These are phyloP conservation scores for Limnothrissa miodon DNA, from an alignment of 2,113 vertebrate species.

Conservation along the genomic window DNA sequence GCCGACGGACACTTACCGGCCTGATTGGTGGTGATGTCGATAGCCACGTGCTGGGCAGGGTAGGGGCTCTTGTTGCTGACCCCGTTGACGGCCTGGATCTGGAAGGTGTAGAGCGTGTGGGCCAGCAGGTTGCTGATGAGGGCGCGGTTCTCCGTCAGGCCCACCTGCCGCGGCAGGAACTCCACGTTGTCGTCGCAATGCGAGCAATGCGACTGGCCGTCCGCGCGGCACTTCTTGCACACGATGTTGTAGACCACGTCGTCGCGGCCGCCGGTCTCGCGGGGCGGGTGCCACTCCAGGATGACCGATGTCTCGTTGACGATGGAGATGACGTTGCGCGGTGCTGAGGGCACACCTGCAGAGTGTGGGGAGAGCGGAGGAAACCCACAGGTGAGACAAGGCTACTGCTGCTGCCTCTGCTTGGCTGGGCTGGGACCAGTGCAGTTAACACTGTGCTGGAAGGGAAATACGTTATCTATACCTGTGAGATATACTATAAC, in stretches of 20 bases:
- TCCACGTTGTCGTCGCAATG: constrained; percentile 97
- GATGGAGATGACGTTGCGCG: constrained; percentile 93
- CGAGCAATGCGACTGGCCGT: constrained; percentile 83
- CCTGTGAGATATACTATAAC: too few species aligned
- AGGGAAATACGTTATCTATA: too few species aligned
- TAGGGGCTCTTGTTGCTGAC: constrained; percentile 96
- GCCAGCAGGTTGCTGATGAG: constrained; percentile 96
- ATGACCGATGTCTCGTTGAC: constrained; percentile 97
- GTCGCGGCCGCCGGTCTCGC: constrained; percentile 86
- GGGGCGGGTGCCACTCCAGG: constrained; percentile 92
- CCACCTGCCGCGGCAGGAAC: constrained; percentile 90
- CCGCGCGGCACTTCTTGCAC: constrained; percentile 90
- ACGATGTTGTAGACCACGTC: constrained; percentile 97
- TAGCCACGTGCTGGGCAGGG: constrained; percentile 88
- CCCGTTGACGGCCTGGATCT: constrained; percentile 94
- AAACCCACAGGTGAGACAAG: background rate
- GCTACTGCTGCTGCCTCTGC: background rate
- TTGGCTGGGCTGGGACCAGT: too few species aligned
- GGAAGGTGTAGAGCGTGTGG: constrained; percentile 93
- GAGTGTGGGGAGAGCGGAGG: background rate
- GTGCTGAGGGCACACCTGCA: constrained; percentile 90
- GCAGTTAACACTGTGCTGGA: too few species aligned
- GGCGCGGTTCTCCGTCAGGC: constrained; percentile 86
- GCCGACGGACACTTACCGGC: constrained; percentile 76
- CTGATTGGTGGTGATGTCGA: constrained; percentile 99